Evolutionary conservation across 2,888 invertebrate genomes (phyloP), one percentile per base, ranked within the genome.

Genomic region (Stenoptilia bipunctidactyla): DNA sequence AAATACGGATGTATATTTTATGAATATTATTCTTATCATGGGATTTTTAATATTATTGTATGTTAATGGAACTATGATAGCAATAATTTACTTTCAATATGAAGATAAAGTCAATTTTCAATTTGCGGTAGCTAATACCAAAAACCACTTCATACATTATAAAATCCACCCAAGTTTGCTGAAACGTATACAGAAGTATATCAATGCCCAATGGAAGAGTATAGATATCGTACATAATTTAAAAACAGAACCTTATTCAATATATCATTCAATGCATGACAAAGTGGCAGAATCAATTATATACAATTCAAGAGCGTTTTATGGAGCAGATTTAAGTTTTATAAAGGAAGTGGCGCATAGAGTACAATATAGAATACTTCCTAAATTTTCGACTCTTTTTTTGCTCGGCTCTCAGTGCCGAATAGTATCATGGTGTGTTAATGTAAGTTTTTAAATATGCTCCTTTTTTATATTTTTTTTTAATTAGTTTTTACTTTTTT

Each of bases 131-230:
- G 45, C 49, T 0, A 66, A 66, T 39, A 45, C 75, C 1, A 66
- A 56, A 13, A 54, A 46, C 1, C 67, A 61, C 50, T 77, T 67
- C 38, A 40, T 52, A 12, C 47, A 57, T 39, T 57, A 66, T 40
- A 59, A 61, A 40, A 66, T 76, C 37, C 71, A 75, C 41, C 58
- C 51, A 1, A 59, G 61, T 42, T 52, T 77, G 15, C 45, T 73
- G 36, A 58, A 46, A 36, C 63, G 75, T 5, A 49, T 77, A 15
- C 53, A 70, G 20, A 61, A 53, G 43, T 75, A 75, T 52, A 53
- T 77, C 36, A n/a, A 47, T 12, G 74, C 74, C 33, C 70, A 76
- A 44, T 79, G 76, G 73, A 74, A 68, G 45, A 69, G 73, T 50
- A 69, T 63, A 42, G 55, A 58, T 35, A 74, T 76, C 2, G 56